Evolutionary conservation across 2,888 invertebrate genomes (phyloP).

Genomic region (Criorhina ranunculi): DNA sequence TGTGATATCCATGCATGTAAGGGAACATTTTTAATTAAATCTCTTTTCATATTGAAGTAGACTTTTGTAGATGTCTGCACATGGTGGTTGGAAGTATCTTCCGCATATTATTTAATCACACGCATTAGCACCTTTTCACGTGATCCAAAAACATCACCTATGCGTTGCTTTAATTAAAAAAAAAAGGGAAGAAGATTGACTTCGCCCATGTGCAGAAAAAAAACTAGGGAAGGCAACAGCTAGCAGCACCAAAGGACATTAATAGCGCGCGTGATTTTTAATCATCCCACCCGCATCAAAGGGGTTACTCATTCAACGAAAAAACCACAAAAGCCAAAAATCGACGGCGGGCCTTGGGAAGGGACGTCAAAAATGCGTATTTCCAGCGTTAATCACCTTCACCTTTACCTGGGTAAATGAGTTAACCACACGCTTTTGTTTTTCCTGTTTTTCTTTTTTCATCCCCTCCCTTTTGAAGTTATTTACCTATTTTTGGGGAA

Average conservation of each 20-base stretch:
- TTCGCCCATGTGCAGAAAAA: slow-evolving; percentile 34
- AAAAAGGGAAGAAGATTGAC: background rate
- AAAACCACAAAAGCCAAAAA: slow-evolving; percentile 24
- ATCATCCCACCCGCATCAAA: slow-evolving; percentile 51
- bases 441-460: slow-evolving; percentile 1
- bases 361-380: slow-evolving; percentile 40
- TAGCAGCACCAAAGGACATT: slow-evolving; percentile 32
- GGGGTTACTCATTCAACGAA: slow-evolving; percentile 47
- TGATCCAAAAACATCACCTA: slow-evolving; percentile 31
- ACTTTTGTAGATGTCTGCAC: slow-evolving; percentile 10
- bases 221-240: slow-evolving; percentile 13
- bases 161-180: slow-evolving; percentile 52
- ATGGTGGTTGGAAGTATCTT: background rate
- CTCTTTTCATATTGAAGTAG: slow-evolving; percentile 26
- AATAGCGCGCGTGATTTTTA: slow-evolving; percentile 51
- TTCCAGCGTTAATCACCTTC: slow-evolving; percentile 57
- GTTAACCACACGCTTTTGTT: slow-evolving; percentile 63
- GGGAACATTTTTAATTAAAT: slow-evolving; percentile 50
- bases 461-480: slow-evolving; percentile 9
- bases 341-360: background rate
- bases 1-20: slow-evolving; percentile 1
- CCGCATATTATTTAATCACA: slow-evolving; percentile 29
- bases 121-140: slow-evolving; percentile 45
- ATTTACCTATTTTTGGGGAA: slow-evolving; percentile 44
- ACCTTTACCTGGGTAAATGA: slow-evolving; percentile 48